Evolutionary conservation across 2,113 vertebrate genomes (phyloP), one percentile per base, ranked within the genome.

Genomic region (Motacilla alba): DNA sequence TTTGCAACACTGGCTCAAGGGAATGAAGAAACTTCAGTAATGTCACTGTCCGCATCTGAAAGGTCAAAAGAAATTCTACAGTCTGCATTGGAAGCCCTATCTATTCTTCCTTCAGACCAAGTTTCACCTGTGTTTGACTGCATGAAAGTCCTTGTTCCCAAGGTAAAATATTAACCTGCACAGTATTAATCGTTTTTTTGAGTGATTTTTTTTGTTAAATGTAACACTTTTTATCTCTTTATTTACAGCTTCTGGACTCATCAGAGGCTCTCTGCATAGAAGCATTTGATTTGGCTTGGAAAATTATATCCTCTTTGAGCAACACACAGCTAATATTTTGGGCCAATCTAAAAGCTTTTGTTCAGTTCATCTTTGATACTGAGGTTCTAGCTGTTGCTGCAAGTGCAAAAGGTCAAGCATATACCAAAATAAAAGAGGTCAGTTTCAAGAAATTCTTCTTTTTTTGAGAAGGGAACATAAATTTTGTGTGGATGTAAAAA

Each of bases 311-410:
- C 82, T 98, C 98, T 46, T 98, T 99, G 73, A 99, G 98, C 98
- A 98, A 97, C 62, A 99, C 99, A 35, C 98, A 99, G 69, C 96
- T 98, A 80, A 98, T 98, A 87, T 99, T 99, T 98, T 99, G 99
- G 99, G 97, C 98, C 15, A 98, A 98, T 50, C 97, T 99, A 53
- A 98, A 98, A 96, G 98, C 97, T 72, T 99, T 99, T 72, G 95
- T 99, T 94, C 97, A 97, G 23, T 97, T 99, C 73, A 95, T 98
- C 66, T 99, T 99, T 97, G 97, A 99, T 89, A 86, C 77, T 23
- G 85, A 97, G 43, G 95, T 99, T 70, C 98, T 99, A 11, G 73
- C 96, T 83, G 94, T 98, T 76, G 97, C 98, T 37, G 96, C 98
- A 28, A 74, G 81, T 86, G 95, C 94, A 74, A 97, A 98, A 33